Base-by-base conservation (phyloP, 2,113 vertebrate genomes). In the Vulpes ferrilata region DNA sequence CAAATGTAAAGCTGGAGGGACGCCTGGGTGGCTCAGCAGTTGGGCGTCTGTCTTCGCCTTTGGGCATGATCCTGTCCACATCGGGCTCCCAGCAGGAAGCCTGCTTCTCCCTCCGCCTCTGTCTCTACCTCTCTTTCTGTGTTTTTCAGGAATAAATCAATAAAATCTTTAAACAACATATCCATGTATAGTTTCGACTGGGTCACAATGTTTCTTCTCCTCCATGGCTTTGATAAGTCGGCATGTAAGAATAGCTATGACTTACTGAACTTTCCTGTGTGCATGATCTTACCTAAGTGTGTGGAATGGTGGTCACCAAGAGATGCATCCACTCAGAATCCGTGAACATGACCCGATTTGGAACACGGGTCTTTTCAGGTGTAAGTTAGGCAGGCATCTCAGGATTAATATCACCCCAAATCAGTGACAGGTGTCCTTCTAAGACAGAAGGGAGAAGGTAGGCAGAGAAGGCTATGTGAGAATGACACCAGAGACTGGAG, bases 401-500 rank as follows among this genome's bases (percentile, higher is more conserved):
- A 19, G 25, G 53, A 48, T 1, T 35, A 74, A 74, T 30, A 27
- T 17, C 55, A 17, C 23, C n/a, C 22, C 20, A 48, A 1, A 7
- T 22, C 38, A 67, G 16, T 9, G 64, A 11, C 35, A 17, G 9
- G 65, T 7, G 32, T 60, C 48, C 53, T 43, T 8, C 2, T 0
- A 15, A 27, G 48, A 2, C 10, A 1, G 32, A 55, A 22, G 4
- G 30, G 88, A 35, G 32, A 23, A 13, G 43, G 20, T 19, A 9
- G 1, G 1, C 48, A 8, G 32, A 83, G 48, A 4, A 11, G 16
- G 27, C 32, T 2, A 5, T 0, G n/a, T 16, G 74, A 19, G 11
- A 48, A 4, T 1, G 2, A 65, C 38, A 17, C n/a, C n/a, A 3
- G 51, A 59, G 23, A 23, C 0, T 2, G 67, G 30, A 9, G 12